Percentiles rank a stretch among this genome's conserved stretches.
These are phyloP conservation scores for Chionis minor DNA, from an alignment of 2,113 vertebrate species.

Conservation along the genomic window DNA sequence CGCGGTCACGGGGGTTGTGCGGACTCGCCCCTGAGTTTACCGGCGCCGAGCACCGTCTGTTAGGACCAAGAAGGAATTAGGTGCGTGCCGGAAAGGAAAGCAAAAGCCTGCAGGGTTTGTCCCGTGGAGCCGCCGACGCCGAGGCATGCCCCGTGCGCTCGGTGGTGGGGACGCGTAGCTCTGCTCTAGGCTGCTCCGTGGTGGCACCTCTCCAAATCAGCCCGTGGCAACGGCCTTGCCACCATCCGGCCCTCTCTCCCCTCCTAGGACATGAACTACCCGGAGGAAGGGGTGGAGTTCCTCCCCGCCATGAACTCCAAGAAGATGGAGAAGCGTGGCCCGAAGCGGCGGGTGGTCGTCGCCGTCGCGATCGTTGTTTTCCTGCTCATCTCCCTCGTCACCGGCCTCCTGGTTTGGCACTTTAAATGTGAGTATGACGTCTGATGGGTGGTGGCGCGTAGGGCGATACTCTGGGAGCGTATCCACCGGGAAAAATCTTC, in stretches of 20 bases:
- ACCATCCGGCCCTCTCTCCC: neutral
- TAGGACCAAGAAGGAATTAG: neutral
- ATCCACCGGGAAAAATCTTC: neutral
- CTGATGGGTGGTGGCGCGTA: neutral
- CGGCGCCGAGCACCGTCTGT: neutral
- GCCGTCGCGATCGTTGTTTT: neutral
- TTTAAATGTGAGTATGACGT: constrained; percentile 72
- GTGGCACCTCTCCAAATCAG: neutral
- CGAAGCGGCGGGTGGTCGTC: constrained; percentile 38
- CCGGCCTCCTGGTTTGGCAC: constrained; percentile 77
- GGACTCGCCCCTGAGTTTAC: neutral
- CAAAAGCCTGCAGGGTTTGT: neutral
- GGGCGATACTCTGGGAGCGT: neutral
- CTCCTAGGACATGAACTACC: constrained; percentile 73
- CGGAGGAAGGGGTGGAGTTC: constrained; percentile 79
- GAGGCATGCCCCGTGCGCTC: neutral
- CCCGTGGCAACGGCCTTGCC: neutral
- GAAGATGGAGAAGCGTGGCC: constrained; percentile 78
- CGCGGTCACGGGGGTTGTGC: fast-evolving
- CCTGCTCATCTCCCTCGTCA: constrained; percentile 49
- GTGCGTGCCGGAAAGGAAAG: neutral
- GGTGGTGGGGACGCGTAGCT: neutral
- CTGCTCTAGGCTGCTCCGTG: neutral
- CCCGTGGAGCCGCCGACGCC: fast-evolving
- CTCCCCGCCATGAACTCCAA: constrained; percentile 76